phyloP scores from a whole-genome alignment of 2,113 vertebrate genomes.

The Xiphophorus hellerii region DNA sequence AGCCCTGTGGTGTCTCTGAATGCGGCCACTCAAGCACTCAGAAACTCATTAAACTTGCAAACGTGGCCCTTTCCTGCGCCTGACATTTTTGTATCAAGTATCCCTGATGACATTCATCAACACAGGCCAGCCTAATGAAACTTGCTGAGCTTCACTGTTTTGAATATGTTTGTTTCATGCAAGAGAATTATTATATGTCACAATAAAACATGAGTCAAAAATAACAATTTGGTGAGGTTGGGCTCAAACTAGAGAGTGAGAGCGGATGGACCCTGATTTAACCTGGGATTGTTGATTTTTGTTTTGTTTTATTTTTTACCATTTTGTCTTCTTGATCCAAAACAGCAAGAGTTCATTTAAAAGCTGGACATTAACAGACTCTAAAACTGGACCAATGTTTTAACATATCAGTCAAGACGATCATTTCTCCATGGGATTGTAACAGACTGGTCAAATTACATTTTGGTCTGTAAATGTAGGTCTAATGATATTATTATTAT shows the following conservation, averaged over 20 bases:
- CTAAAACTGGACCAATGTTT: too few relatives aligned
- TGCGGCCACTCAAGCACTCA: conserved; percentile 49
- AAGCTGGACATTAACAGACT: neutral
- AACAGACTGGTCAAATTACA: neutral
- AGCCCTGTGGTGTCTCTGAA: conserved; percentile 33
- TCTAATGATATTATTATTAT: neutral
- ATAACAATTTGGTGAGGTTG: neutral
- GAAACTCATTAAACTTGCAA: conserved; percentile 52
- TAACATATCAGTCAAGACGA: too few relatives aligned
- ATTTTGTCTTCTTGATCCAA: neutral
- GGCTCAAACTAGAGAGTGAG: neutral
- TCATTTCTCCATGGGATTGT: too few relatives aligned
- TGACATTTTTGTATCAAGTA: conserved; percentile 47
- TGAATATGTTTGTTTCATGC: conserved; percentile 5
- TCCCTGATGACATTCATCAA: conserved; percentile 29
- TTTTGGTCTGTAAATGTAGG: neutral
- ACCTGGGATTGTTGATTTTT: neutral
- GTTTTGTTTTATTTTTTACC: neutral
- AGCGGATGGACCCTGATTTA: neutral
- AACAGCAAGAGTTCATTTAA: neutral
- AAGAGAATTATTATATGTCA: neutral
- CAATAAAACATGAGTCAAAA: conserved; percentile 14
- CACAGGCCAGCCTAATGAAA: conserved; percentile 15
- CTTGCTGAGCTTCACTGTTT: conserved; percentile 13
- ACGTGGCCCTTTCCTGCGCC: conserved; percentile 41